These are phyloP conservation scores for Cydia splendana DNA, from an alignment of 1,140 invertebrate genomes.

Conservation along the genomic window DNA sequence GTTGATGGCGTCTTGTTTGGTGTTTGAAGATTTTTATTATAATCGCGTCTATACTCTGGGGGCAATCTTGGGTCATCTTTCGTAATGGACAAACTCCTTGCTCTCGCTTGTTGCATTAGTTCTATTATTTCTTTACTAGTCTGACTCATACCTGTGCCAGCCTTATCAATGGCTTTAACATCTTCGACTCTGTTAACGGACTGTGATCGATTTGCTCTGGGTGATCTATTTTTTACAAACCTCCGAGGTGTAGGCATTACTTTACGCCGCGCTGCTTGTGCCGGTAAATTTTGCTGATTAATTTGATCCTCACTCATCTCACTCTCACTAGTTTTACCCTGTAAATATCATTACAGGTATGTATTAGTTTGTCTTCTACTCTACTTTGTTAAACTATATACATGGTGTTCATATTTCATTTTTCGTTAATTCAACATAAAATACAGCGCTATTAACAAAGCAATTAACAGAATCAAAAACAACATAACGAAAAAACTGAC, in stretches of 20 bases:
- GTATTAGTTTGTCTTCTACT: constrained; percentile 58
- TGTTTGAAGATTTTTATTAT: constrained; percentile 68
- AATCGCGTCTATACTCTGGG: constrained; percentile 55
- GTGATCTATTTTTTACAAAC: constrained; percentile 69
- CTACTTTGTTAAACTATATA: constrained; percentile 43
- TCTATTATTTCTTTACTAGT: constrained; percentile 76
- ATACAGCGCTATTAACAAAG: constrained; percentile 70
- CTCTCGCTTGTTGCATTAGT: constrained; percentile 76
- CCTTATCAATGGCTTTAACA: constrained; percentile 59
- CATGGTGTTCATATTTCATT: constrained; percentile 39
- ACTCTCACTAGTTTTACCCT: constrained; percentile 80
- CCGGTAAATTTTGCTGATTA: constrained; percentile 57
- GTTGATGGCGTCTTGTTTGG: constrained; percentile 73
- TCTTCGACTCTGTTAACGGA: constrained; percentile 66
- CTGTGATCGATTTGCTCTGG: constrained; percentile 71
- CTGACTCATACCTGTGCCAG: constrained; percentile 72
- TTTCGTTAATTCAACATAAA: constrained; percentile 49
- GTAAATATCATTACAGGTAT: constrained; percentile 70
- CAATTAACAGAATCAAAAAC: constrained; percentile 63
- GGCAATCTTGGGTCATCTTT: constrained; percentile 73
- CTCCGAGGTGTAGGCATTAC: constrained; percentile 63
- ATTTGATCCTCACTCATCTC: constrained; percentile 79
- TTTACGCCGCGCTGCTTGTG: constrained; percentile 63
- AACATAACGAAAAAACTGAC: constrained; percentile 74
- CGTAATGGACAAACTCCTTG: constrained; percentile 74